Evolutionary conservation across 1,140 invertebrate species (phyloP), one percentile per base, ranked within the genome.

Genomic region (Hypsibius dujardini): DNA sequence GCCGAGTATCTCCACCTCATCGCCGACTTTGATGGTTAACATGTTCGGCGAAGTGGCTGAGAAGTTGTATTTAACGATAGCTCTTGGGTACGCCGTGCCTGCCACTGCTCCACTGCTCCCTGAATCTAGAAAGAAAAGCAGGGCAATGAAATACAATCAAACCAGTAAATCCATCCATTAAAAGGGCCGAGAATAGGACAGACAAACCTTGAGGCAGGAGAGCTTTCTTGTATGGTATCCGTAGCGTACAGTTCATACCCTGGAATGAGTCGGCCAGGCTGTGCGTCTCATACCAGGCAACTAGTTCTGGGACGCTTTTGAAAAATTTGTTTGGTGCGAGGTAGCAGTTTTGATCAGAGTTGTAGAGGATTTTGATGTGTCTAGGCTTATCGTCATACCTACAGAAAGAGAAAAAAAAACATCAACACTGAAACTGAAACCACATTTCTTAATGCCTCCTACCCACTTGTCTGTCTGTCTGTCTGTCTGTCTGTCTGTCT

Each of bases 301-400:
- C 86, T 46, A 95, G 82, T 78, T 94, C 90, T 75, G 90, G 87
- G 71, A 92, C 85, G 76, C 86, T 88, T 76, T 88, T 87, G 77
- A 96, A 96, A 78, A 88, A 92, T 70, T 90, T 84, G n/a, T 88
- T 88, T 76, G 91, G 86, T 15, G 90, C 92, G 40, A 96, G 81
- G 79, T 86, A 95, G 79, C 87, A 91, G 70, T 85, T 85, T 69
- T 75, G 84, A 88, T 75, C 77, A 40, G 40, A 59, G 72, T 73
- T 75, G 70, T 75, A 74, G 72, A 79, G 78, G 46, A 95, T 87
- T 79, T 90, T 87, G 85, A 96, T 95, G 79, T 95, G 92, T 78
- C 93, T 92, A 56, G 92, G 88, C 71, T 86, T 85, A 77, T 86
- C 85, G 75, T 88, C 86, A 74, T 86, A 87, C 77, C 89, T 92